Evolutionary conservation across 2,797 vertebrate species (phyloP).

Genomic region (Chaunax sp.): DNA sequence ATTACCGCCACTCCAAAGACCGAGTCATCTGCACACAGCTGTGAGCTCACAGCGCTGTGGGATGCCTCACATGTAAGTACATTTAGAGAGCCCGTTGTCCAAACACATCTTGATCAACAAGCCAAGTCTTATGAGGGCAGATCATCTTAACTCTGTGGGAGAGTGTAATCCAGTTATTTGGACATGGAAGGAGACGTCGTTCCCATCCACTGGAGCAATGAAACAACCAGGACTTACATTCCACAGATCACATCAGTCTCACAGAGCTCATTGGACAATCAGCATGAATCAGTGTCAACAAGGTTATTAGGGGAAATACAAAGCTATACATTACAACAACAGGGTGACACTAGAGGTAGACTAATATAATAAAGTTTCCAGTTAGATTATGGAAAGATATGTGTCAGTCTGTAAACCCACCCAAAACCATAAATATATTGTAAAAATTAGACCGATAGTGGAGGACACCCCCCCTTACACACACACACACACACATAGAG

Average conservation of each 20-base stretch:
- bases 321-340: no score
- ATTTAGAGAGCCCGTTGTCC: constrained; percentile 72
- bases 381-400: no score
- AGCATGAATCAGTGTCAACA: constrained; percentile 50
- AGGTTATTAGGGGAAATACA: constrained; percentile 23
- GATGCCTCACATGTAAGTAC: constrained; percentile 65
- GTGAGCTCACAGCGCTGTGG: constrained; percentile 63
- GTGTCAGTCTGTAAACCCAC: background rate
- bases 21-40: constrained; percentile 73
- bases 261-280: constrained; percentile 48
- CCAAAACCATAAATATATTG: no score
- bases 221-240: constrained; percentile 55
- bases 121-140: constrained; percentile 32
- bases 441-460: no score
- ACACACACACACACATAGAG: no score
- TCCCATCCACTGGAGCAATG: constrained; percentile 59
- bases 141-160: constrained; percentile 60
- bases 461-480: no score
- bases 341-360: no score
- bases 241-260: constrained; percentile 54
- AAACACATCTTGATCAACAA: constrained; percentile 76
- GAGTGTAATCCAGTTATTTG: constrained; percentile 68
- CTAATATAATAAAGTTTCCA: no score
- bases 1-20: constrained; percentile 66
- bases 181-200: constrained; percentile 53